Evolutionary conservation across 2,113 vertebrate species (phyloP).

Genomic region (Solea senegalensis): DNA sequence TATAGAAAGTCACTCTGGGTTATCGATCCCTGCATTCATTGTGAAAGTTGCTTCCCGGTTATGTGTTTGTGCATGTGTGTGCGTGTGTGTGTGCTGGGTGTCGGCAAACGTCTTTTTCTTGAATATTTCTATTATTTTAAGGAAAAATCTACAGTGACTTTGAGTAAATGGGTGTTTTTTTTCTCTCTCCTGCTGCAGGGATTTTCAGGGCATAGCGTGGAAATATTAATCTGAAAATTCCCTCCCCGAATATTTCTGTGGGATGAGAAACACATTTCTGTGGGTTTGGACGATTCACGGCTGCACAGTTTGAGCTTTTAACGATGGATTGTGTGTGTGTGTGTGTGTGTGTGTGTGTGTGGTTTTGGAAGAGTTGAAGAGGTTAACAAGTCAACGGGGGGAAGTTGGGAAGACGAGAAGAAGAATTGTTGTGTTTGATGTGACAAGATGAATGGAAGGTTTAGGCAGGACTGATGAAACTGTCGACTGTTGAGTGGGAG

Average conservation of each 20-base stretch:
- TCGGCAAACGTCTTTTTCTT: neutral
- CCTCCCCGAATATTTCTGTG: conserved; percentile 4
- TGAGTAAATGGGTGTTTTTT: too few species aligned
- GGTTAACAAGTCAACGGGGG: conserved; percentile 22
- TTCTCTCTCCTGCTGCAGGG: too few species aligned
- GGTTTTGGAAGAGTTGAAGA: conserved; percentile 12
- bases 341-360: conserved; percentile 5
- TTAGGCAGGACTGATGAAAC: too few species aligned
- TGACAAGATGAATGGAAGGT: neutral
- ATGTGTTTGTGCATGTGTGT: neutral
- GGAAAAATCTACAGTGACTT: too few species aligned
- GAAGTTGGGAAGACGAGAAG: conserved; percentile 5
- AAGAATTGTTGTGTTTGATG: neutral
- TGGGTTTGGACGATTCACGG: neutral
- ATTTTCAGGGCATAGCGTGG: neutral
- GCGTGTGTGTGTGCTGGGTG: too few species aligned
- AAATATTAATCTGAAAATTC: neutral
- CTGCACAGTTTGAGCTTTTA: neutral
- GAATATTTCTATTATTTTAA: neutral
- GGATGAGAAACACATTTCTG: conserved; percentile 3
- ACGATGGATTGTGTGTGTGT: conserved; percentile 7
- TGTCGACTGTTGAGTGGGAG: too few species aligned
- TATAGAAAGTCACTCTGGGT: conserved; percentile 67
- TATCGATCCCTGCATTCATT: conserved; percentile 71
- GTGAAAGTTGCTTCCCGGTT: conserved; percentile 42